These are phyloP conservation scores for Phaethornis superciliosus DNA, from an alignment of 2,113 vertebrate species.

Conservation along the genomic window DNA sequence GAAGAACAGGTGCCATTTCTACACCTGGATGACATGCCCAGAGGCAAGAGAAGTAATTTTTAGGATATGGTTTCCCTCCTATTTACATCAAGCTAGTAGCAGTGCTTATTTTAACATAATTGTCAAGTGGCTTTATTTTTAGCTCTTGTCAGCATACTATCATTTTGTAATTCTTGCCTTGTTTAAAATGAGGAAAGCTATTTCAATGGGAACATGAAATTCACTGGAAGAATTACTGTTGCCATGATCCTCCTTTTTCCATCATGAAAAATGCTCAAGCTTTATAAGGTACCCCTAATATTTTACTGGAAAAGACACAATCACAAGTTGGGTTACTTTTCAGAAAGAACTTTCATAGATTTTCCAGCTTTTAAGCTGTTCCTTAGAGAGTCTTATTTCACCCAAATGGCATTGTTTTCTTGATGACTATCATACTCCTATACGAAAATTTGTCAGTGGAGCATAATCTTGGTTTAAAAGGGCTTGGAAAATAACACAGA, in stretches of 20 bases:
- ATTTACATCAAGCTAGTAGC: constrained; percentile 1
- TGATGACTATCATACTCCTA: constrained; percentile 22
- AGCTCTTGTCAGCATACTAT: neutral
- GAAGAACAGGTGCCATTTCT: neutral
- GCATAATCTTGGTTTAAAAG: constrained; percentile 11
- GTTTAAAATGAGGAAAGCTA: neutral
- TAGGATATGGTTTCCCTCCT: neutral
- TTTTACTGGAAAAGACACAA: constrained; percentile 40
- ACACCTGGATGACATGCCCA: neutral
- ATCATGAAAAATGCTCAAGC: neutral
- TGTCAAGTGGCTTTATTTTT: neutral
- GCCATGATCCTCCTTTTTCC: neutral
- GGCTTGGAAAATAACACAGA: neutral
- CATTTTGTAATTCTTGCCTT: constrained; percentile 13
- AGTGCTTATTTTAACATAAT: constrained; percentile 27
- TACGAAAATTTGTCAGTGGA: constrained; percentile 22
- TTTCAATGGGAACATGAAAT: constrained; percentile 37
- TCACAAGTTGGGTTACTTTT: constrained; percentile 21
- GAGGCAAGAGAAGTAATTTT: neutral
- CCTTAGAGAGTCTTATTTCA: constrained; percentile 23
- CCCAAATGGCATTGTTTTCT: constrained; percentile 17
- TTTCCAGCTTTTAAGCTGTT: neutral
- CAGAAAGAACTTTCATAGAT: constrained; percentile 5
- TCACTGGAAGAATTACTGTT: constrained; percentile 3
- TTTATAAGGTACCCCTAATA: constrained; percentile 18